Evolutionary conservation across 2,797 vertebrate species (phyloP), one percentile per base, ranked within the genome.

Genomic region (Peromyscus melanophrys): DNA sequence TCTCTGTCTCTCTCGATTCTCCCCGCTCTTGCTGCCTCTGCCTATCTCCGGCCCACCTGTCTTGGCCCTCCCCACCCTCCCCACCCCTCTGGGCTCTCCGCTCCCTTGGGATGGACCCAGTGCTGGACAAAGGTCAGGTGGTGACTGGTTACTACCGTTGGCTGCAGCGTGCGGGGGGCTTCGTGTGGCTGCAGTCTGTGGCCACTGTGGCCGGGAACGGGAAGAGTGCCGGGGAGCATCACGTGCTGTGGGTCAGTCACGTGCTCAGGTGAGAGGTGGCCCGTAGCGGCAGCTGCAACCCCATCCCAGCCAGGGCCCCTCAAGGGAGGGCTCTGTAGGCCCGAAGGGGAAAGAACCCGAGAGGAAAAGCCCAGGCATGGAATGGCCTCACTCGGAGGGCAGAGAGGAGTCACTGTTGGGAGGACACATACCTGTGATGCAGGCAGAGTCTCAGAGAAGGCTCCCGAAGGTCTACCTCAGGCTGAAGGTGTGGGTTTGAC

Each of bases 161-260:
- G 99, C 98, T 99, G 78, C 99, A 99, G 98, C 99, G 99, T 34
- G 98, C 99, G 4, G 99, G 99, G 23, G 99, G 99, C 61, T 99
- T 99, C 77, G 99, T 99, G 97, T 99, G 99, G 99, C 98, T 99
- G 97, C 99, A 99, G 98, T 99, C 99, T 43, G 99, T 99, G n/a
- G 99, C 99, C 98, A 99, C 99, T 0, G 99, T 99, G 98, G 99
- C 99, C 37, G 99, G 99, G 98, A 99, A 99, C 92, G 99, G 99
- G 98, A 99, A 99, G 99, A 99, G 99, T 59, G 99, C 99, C 0
- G 99, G 99, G 25, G 99, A 99, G 97, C 99, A 99, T 95, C 99
- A 99, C 37, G 99, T 99, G 98, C 99, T 99, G 97, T 99, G 99
- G 99, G 99, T 99, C 97, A 99, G 99, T 98, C 99, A 99, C 34